phyloP scores from a whole-genome alignment of 2,888 invertebrate species.

The Euclidia mi region DNA sequence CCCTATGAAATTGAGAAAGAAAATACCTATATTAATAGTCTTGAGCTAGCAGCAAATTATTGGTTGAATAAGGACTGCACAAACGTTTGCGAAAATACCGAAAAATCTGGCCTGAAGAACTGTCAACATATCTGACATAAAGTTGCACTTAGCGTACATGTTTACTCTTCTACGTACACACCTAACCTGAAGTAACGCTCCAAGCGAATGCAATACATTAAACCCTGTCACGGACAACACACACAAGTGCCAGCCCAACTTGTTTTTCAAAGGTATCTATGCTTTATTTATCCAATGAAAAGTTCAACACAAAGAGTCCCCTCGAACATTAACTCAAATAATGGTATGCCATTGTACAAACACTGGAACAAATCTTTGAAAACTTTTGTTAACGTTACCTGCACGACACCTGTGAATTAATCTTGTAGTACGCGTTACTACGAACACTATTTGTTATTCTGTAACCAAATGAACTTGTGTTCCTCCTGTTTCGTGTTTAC shows the following conservation, averaged over 20 bases:
- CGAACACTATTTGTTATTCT: constrained; percentile 15
- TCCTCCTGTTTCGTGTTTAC: not conserved
- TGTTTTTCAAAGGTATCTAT: not conserved
- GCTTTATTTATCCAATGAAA: not conserved
- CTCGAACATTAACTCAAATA: no score
- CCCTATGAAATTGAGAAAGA: no score
- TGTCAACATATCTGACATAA: no score
- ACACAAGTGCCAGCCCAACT: not conserved
- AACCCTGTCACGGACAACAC: not conserved
- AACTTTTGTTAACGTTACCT: constrained; percentile 9
- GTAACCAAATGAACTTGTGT: not conserved
- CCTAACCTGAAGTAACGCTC: not conserved
- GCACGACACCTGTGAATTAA: constrained; percentile 14
- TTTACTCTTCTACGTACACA: no score
- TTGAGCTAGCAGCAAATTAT: no score
- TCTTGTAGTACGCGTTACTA: constrained; percentile 20
- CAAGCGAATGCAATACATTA: constrained; percentile 5
- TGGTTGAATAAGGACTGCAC: no score
- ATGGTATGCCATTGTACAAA: constrained; percentile 15
- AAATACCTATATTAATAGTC: no score
- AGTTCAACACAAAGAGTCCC: constrained; percentile 13
- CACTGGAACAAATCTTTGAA: constrained; percentile 23
- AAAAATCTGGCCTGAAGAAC: no score
- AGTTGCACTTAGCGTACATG: no score
- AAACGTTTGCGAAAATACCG: no score